Conservation (phyloP, 2,888 invertebrate species). For the Agrochola lota region DNA sequence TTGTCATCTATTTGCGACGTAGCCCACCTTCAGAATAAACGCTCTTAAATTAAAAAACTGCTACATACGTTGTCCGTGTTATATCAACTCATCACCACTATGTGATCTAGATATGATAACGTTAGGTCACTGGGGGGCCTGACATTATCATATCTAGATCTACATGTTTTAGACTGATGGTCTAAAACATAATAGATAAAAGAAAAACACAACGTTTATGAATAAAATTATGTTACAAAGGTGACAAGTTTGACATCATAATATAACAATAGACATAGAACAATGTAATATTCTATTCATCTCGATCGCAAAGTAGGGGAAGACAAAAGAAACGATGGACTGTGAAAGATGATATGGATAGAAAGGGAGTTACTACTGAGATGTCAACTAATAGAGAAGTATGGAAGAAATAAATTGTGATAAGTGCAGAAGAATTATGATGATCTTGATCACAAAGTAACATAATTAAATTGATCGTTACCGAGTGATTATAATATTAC, state of each 20-base stretch:
- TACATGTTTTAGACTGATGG: not conserved
- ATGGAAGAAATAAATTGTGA: not conserved
- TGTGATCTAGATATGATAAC: slow-evolving; percentile 6
- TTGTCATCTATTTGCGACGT: too few relatives aligned
- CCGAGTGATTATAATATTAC: not conserved
- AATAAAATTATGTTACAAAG: not conserved
- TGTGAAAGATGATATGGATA: not conserved
- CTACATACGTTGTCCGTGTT: not conserved
- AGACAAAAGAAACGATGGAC: not conserved
- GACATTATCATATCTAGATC: too few relatives aligned
- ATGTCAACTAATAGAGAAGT: not conserved
- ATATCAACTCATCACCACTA: not conserved
- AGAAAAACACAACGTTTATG: not conserved
- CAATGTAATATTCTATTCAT: not conserved
- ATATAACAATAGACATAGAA: not conserved
- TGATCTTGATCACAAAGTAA: not conserved
- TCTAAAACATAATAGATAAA: not conserved
- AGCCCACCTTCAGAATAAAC: too few relatives aligned
- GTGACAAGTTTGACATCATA: too few relatives aligned
- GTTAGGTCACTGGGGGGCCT: too few relatives aligned
- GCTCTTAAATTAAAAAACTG: too few relatives aligned
- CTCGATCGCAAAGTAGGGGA: not conserved
- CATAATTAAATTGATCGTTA: not conserved
- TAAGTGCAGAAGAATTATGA: not conserved
- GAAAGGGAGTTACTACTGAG: not conserved